Evolutionary conservation across 2,113 vertebrate species (phyloP).

Genomic region (Tupaia chinensis): DNA sequence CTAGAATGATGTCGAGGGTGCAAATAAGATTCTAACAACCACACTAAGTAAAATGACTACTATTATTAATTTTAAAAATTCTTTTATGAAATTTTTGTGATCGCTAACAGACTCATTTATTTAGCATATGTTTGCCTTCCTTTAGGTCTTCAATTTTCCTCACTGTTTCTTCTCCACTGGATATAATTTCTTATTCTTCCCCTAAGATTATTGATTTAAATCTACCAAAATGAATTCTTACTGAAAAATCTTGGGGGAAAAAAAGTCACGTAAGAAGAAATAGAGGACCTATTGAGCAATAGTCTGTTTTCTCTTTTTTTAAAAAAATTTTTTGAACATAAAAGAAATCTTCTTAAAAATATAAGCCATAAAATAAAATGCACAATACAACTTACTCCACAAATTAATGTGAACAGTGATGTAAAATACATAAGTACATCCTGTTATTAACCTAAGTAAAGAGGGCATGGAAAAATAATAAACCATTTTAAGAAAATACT

Average conservation of each 20-base stretch:
- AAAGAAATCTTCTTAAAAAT: not conserved
- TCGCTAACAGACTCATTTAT: rapidly evolving
- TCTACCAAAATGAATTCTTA: not conserved
- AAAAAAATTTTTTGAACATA: not conserved
- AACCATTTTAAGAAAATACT: not conserved
- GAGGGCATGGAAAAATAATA: not conserved
- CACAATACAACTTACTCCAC: not conserved
- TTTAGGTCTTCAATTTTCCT: not conserved
- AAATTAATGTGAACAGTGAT: not conserved
- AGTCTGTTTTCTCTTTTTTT: not conserved
- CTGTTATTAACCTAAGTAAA: not conserved
- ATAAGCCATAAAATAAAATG: not conserved
- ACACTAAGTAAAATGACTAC: not conserved
- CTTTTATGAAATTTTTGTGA: not conserved
- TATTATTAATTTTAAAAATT: not conserved
- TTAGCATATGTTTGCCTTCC: not conserved
- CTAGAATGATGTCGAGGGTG: not conserved
- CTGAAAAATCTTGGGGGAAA: not conserved
- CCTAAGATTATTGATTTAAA: not conserved
- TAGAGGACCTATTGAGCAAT: not conserved
- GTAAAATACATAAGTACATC: not conserved
- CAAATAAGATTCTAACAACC: not conserved
- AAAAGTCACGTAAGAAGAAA: not conserved
- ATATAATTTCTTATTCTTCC: not conserved
- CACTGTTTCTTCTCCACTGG: not conserved